Conservation (phyloP, 2,797 vertebrate genomes). For the Rhinoraja longicauda region DNA sequence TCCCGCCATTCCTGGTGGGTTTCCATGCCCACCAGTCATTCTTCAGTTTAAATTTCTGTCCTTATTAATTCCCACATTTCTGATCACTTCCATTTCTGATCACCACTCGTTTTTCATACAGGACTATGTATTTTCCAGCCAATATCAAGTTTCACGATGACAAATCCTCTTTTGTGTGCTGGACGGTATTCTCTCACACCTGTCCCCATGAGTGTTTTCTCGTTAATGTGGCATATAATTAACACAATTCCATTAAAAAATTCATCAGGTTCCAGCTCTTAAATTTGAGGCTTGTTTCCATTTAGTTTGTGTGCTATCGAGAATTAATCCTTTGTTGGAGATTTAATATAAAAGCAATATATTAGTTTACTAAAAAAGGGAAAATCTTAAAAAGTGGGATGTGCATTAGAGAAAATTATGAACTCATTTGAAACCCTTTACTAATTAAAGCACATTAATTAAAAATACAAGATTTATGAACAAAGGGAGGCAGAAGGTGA, state of each 20-base stretch:
- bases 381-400: not conserved
- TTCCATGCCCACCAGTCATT: too few species aligned
- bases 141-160: not conserved
- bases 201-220: not conserved
- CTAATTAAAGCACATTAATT: not conserved
- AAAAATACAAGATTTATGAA: not conserved
- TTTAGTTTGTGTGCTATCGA: not conserved
- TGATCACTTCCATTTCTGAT: not conserved
- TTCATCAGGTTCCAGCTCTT: not conserved
- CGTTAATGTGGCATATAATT: not conserved
- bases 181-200: not conserved
- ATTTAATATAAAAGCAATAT: not conserved
- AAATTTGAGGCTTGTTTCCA: not conserved
- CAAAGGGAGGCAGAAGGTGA: not conserved
- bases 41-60: not conserved
- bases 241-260: too few species aligned
- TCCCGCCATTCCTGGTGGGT: too few species aligned
- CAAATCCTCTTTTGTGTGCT: not conserved
- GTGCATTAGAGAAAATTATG: not conserved
- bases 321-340: not conserved
- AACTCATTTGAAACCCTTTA: not conserved
- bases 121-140: not conserved
- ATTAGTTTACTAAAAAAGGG: not conserved
- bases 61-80: not conserved
- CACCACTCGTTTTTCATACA: not conserved